Evolutionary conservation across 1,140 invertebrate genomes (phyloP).

Genomic region (Brachionus sp.): DNA sequence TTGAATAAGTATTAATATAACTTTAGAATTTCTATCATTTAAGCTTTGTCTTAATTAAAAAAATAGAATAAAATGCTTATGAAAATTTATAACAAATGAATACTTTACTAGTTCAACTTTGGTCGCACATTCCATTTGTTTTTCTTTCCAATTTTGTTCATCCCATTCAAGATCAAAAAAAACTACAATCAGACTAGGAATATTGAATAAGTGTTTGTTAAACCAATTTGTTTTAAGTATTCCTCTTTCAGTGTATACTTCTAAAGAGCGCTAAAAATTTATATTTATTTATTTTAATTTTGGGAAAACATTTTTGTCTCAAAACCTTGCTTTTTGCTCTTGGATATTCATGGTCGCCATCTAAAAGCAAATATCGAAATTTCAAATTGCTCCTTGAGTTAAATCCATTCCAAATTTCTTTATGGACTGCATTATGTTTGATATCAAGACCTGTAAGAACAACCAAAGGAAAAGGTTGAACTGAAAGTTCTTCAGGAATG

Average conservation of each 20-base stretch:
- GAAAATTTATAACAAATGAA: not conserved
- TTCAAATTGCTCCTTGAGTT: constrained; percentile 74
- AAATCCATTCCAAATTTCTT: constrained; percentile 85
- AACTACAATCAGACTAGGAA: constrained; percentile 85
- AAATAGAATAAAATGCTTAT: not conserved
- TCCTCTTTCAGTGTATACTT: constrained; percentile 68
- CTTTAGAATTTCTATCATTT: constrained; percentile 76
- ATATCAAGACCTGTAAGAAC: constrained; percentile 80
- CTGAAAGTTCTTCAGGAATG: constrained; percentile 65
- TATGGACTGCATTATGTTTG: constrained; percentile 77
- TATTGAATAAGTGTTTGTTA: constrained; percentile 80
- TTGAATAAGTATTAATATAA: constrained; percentile 84
- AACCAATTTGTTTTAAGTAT: constrained; percentile 94
- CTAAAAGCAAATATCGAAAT: constrained; percentile 72
- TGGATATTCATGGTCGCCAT: constrained; percentile 74
- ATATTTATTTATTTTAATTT: not conserved
- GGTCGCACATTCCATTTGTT: constrained; percentile 83
- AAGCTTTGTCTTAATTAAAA: constrained; percentile 63
- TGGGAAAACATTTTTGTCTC: not conserved
- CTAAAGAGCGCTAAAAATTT: not conserved
- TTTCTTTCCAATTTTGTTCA: constrained; percentile 85
- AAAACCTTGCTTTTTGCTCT: constrained; percentile 77
- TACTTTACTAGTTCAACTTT: constrained; percentile 80
- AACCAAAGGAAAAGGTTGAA: constrained; percentile 75
- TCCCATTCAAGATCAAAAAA: constrained; percentile 98